Percentiles rank a stretch among this genome's conserved stretches.
phyloP scores from a whole-genome alignment of 2,888 invertebrate species.

The Liodrosophila aerea region DNA sequence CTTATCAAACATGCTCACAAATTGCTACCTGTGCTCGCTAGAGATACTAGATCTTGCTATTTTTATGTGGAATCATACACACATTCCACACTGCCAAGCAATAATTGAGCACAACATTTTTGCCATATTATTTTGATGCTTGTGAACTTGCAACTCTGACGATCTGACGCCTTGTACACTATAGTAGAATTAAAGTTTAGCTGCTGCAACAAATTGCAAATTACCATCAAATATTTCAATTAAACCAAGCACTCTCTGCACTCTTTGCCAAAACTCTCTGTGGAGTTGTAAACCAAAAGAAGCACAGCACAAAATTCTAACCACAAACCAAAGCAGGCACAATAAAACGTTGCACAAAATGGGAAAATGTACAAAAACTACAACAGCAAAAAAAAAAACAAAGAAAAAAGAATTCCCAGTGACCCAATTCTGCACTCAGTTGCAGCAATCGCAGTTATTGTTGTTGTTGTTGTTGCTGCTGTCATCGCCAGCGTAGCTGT shows the following conservation, averaged over 20 bases:
- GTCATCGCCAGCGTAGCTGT: conserved; percentile 56
- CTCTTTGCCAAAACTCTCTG: conserved; percentile 31
- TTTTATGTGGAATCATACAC: no score
- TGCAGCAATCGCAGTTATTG: conserved; percentile 59
- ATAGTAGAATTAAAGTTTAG: conserved; percentile 16
- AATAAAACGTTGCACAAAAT: conserved; percentile 62
- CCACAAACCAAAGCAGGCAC: conserved; percentile 56
- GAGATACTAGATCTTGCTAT: no score
- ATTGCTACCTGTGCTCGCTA: neutral
- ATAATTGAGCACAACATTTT: neutral
- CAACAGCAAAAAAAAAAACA: conserved; percentile 24
- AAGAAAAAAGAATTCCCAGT: conserved; percentile 69
- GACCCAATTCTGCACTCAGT: conserved; percentile 67
- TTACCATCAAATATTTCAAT: conserved; percentile 59
- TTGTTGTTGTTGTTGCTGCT: conserved; percentile 40
- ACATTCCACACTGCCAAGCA: no score
- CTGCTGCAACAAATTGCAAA: conserved; percentile 70
- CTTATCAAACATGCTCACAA: no score
- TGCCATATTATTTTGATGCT: conserved; percentile 10
- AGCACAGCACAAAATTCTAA: conserved; percentile 57
- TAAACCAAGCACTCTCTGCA: conserved; percentile 47
- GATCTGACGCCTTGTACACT: neutral
- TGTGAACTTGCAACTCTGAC: conserved; percentile 18
- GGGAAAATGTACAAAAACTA: conserved; percentile 44
- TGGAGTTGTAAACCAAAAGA: conserved; percentile 3